Base-by-base conservation (phyloP, 2,113 vertebrate species). In the Cyanocitta stelleri region DNA sequence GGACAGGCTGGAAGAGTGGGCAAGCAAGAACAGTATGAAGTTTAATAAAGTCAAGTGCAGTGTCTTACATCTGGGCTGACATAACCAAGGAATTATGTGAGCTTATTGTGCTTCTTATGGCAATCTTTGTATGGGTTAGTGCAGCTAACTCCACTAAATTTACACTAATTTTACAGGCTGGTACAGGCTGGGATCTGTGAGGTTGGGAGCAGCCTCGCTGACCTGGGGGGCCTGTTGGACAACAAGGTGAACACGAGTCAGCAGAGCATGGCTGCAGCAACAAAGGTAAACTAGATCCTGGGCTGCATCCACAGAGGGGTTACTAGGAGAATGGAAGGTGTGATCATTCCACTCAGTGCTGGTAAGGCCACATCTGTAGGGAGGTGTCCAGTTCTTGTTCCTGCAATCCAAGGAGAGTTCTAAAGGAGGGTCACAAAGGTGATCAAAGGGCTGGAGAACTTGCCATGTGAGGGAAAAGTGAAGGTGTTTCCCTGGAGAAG, bases 211-310 rank as follows among this genome's bases (percentile, higher is more conserved):
- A 32, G 30, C 59, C 59, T 59, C 37, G 26, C 23, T 87, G 39
- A 15, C 29, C 6, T 30, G 14, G 15, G 11, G 16, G 16, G 14
- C 32, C 39, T 56, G 17, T 23, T 64, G 55, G 55, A 17, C 54
- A 33, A 0, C 6, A 46, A 43, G 17, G 22, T 37, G 39, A n/a
- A 24, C 2, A 0, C 4, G 43, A 46, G 32, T 24, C 52, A 72
- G 44, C 17, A 58, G 43, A 24, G 61, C 12, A 24, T 1, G 3
- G 7, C 51, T 85, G 52, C n/a, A 72, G 56, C 63, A 41, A 0
- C 18, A 18, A 23, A 49, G 52, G 13, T 48, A 76, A 6, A 7
- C 8, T 14, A 22, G 43, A 32, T 52, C 19, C 35, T 37, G 35
- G 26, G 26, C 55, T 78, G 6, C 7, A 13, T 29, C 51, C 3